Evolutionary conservation across 1,140 invertebrate species (phyloP).

Genomic region (Lordiphosa mommai): DNA sequence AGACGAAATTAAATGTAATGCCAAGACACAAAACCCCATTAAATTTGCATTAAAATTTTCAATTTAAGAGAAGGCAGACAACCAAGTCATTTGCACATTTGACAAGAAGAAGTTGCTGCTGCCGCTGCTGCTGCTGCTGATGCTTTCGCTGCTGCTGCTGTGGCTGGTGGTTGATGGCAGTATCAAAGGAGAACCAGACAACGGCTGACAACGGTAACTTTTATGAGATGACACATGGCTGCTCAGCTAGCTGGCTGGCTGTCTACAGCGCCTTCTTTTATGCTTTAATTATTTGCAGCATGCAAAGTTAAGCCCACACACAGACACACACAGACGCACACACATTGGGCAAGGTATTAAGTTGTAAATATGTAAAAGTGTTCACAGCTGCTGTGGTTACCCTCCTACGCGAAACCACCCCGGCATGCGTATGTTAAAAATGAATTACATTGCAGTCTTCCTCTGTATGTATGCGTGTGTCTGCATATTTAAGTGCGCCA

Average conservation of each 20-base stretch:
- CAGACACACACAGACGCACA: constrained; percentile 20
- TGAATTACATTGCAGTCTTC: constrained; percentile 63
- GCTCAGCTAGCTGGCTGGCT: constrained; percentile 37
- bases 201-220: constrained; percentile 41
- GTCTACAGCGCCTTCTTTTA: constrained; percentile 48
- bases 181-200: constrained; percentile 47
- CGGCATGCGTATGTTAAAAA: constrained; percentile 49
- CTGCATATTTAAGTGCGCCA: constrained; percentile 66
- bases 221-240: constrained; percentile 57
- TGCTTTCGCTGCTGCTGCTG: constrained; percentile 21
- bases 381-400: constrained; percentile 42
- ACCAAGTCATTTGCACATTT: constrained; percentile 41
- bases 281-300: constrained; percentile 74
- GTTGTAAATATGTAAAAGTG: constrained; percentile 67
- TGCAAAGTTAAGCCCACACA: constrained; percentile 59
- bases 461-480: constrained; percentile 27
- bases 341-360: constrained; percentile 63
- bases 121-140: constrained; percentile 5
- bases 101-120: constrained; percentile 46
- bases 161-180: constrained; percentile 11
- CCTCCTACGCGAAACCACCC: constrained; percentile 14
- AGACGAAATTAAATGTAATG: constrained; percentile 60
- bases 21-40: constrained; percentile 48
- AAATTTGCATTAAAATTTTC: constrained; percentile 75
- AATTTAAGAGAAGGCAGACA: constrained; percentile 36